A percentile compares a stretch with the other conserved stretches of the same genome.
Evolutionary conservation across 2,797 vertebrate genomes (phyloP).

Genomic region (Alca torda): DNA sequence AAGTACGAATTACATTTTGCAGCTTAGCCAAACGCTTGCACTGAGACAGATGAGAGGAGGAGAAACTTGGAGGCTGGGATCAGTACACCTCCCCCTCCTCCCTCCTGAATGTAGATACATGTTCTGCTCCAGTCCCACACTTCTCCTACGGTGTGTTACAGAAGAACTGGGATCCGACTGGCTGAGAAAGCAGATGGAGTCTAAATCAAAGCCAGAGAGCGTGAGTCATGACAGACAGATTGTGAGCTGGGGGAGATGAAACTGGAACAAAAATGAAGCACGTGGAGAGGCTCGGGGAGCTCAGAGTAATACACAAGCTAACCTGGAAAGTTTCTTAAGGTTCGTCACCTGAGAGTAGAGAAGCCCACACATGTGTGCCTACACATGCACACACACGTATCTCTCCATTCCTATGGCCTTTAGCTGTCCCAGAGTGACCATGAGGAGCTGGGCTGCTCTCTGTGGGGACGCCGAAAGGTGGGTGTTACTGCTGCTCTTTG

Average conservation of each 20-base stretch:
- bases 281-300: not conserved
- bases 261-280: not conserved
- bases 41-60: not conserved
- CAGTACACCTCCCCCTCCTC: not conserved
- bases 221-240: slow-evolving; percentile 57
- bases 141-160: slow-evolving; percentile 5
- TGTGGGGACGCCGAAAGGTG: not conserved
- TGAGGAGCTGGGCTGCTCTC: not conserved
- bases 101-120: not conserved
- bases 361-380: not conserved
- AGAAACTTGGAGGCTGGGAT: not conserved
- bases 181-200: slow-evolving; percentile 49
- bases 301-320: not conserved
- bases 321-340: not conserved
- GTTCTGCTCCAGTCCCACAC: slow-evolving; percentile 37
- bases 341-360: not conserved
- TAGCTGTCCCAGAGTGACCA: not conserved
- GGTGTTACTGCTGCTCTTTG: not conserved
- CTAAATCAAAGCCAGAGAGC: slow-evolving; percentile 27
- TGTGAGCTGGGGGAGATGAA: slow-evolving; percentile 24
- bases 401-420: not conserved
- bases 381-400: accelerated
- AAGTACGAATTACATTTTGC: not conserved
- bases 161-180: slow-evolving; percentile 12
- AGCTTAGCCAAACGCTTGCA: not conserved